Base-by-base conservation (phyloP, 2,797 vertebrate genomes). In the Amniataba percoides region DNA sequence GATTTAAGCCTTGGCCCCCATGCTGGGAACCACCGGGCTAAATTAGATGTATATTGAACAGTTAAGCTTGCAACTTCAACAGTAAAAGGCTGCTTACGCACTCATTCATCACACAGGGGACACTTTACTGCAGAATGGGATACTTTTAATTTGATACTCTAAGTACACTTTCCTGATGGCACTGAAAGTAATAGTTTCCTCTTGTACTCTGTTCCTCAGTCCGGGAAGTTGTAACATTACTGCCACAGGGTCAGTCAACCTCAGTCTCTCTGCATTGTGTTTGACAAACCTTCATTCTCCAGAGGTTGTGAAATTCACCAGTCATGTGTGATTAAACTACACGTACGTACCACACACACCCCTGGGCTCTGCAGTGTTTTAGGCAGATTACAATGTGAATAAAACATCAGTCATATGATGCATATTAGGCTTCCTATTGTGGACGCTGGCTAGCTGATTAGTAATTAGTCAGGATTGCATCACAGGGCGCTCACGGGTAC, bases 301-400 rank as follows among this genome's bases (percentile, higher is more conserved):
- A 52, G 59, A 77, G 74, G 90, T 88, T 89, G 91, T 89, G 88
- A 91, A 89, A 92, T 93, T 93, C 87, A 89, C 4, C 90, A 78
- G 89, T 56, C 58, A 13, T n/a, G 62, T 71, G 89, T 78, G 51
- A 86, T 92, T 25, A 71, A 68, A 71, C 58, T 49, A 7, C 64
- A 68, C n/a, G 1, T 10, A n/a, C 16, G 31, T 40, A 71, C 18
- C 71, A 76, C 62, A 68, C 51, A 69, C 45, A 59, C 36, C 12
- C 4, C 42, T 31, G 19, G 9, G 36, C 75, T 53, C 65, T 55
- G 31, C 48, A 74, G 40, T 59, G 60, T 60, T 73, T 59, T 19
- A 63, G 5, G 19, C 45, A 42, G 45, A 68, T 42, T 21, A 42
- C 25, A 63, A 43, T 67, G 39, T 23, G 64, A 56, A 78, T 71